A percentile compares a stretch with the other conserved stretches of the same genome.
Conservation (phyloP, 2,797 vertebrate genomes). For the Cossypha polioptera region DNA sequence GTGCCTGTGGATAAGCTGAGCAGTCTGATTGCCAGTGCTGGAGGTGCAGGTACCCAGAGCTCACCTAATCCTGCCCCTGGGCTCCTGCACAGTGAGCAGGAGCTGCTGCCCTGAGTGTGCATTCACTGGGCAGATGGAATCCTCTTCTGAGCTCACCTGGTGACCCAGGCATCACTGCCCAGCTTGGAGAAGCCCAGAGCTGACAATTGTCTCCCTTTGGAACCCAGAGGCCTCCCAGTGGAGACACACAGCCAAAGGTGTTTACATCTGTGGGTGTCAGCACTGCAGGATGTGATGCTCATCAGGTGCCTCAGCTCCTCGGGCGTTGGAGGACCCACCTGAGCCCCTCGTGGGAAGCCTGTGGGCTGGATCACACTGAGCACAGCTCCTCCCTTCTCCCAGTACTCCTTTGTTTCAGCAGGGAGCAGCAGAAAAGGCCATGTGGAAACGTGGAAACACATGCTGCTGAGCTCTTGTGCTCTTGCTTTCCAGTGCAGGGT, state of each 20-base stretch:
- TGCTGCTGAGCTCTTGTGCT: background rate
- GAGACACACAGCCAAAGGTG: background rate
- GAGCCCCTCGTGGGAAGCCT: background rate
- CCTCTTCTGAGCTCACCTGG: background rate
- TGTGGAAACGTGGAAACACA: background rate
- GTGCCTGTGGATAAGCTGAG: background rate
- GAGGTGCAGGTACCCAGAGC: background rate
- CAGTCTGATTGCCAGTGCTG: background rate
- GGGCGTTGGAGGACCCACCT: background rate
- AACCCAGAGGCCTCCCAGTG: background rate
- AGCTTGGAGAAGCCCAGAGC: background rate
- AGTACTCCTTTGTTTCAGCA: background rate
- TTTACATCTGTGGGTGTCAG: background rate
- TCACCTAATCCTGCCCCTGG: background rate
- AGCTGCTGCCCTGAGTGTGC: background rate
- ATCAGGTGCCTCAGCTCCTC: background rate
- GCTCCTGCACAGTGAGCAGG: background rate
- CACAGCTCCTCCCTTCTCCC: background rate
- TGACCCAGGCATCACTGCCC: background rate
- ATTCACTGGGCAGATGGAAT: background rate
- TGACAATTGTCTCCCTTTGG: background rate
- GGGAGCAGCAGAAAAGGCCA: background rate
- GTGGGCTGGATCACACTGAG: background rate
- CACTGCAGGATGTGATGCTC: background rate
- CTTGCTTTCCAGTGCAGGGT: background rate